Evolutionary conservation across 2,888 invertebrate species (phyloP).

Genomic region (Euphydryas editha): DNA sequence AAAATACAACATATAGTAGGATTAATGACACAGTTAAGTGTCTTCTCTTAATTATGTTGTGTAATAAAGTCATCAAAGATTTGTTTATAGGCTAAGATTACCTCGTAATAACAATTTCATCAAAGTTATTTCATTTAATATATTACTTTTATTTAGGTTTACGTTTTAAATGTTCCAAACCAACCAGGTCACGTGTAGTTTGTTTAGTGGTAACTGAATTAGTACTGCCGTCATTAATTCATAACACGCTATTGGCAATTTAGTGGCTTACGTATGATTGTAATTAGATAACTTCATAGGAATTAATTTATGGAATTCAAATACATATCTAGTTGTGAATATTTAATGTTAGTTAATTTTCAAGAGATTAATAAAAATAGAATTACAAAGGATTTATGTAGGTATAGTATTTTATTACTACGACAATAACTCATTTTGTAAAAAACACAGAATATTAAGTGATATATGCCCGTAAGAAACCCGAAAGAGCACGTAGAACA

Average conservation of each 20-base stretch:
- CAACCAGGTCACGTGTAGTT: background rate
- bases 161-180: background rate
- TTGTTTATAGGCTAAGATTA: slow-evolving; percentile 2
- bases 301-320: background rate
- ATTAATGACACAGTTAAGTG: too few species aligned
- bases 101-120: too few species aligned
- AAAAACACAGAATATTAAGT: slow-evolving; percentile 27
- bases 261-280: background rate
- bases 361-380: background rate
- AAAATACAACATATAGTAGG: too few species aligned
- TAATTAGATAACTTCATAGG: background rate
- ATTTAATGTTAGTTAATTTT: background rate
- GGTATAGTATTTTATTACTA: background rate
- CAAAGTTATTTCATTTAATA: too few species aligned
- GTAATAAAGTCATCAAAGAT: background rate
- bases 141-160: background rate
- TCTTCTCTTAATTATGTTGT: too few species aligned
- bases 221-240: background rate
- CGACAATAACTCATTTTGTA: background rate
- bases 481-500: slow-evolving; percentile 36
- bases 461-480: slow-evolving; percentile 21
- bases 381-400: background rate
- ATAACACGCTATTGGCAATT: background rate
- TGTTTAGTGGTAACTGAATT: background rate
- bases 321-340: background rate